These are phyloP conservation scores for Spodoptera picta DNA, from an alignment of 2,888 invertebrate genomes.

Conservation along the genomic window DNA sequence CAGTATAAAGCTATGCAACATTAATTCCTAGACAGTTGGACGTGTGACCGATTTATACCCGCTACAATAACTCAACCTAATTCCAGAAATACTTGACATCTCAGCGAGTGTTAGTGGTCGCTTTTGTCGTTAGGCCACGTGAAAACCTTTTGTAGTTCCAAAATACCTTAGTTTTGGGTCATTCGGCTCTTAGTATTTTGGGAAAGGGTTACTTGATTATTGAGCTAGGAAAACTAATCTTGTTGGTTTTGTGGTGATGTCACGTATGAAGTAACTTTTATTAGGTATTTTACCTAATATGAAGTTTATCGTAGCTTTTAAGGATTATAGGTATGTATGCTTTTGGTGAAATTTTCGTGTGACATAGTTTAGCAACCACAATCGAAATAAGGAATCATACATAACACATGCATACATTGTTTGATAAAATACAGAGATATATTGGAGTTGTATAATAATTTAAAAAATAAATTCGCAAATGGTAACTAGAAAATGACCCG, in stretches of 20 bases:
- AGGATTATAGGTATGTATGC: too few relatives aligned
- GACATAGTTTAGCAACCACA: too few relatives aligned
- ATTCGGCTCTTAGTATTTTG: neutral
- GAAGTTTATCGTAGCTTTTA: too few relatives aligned
- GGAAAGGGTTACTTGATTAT: neutral
- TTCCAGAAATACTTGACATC: conserved; percentile 36
- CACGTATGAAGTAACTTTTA: too few relatives aligned
- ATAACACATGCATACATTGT: too few relatives aligned
- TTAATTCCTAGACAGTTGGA: conserved; percentile 6
- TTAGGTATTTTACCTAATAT: too few relatives aligned
- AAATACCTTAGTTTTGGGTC: conserved; percentile 18
- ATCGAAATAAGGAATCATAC: too few relatives aligned
- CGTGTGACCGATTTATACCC: conserved; percentile 14
- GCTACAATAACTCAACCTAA: conserved; percentile 21
- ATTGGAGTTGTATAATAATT: too few relatives aligned
- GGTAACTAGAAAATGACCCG: too few relatives aligned
- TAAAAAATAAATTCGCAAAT: too few relatives aligned
- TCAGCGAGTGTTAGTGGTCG: conserved; percentile 9
- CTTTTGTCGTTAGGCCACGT: conserved; percentile 38
- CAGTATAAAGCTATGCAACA: neutral
- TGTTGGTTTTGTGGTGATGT: neutral
- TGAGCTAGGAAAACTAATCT: neutral
- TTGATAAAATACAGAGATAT: neutral
- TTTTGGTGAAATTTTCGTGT: too few relatives aligned
- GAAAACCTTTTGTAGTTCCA: conserved; percentile 22